Evolutionary conservation across 2,888 invertebrate genomes (phyloP).

Genomic region (Neuroscelio doddi): DNA sequence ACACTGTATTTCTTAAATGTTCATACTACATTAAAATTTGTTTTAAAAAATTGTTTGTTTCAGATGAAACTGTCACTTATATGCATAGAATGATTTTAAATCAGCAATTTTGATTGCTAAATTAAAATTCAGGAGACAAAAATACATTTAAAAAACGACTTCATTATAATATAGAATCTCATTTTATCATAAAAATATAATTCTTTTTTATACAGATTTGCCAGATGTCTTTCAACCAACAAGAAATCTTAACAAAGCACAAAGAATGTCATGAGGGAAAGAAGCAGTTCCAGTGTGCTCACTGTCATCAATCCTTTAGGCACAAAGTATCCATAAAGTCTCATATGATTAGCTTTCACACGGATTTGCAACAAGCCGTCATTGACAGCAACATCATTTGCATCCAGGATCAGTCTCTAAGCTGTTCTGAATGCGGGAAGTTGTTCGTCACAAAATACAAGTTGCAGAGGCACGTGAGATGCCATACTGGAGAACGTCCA

Average conservation of each 20-base stretch:
- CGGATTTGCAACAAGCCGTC: constrained; percentile 49
- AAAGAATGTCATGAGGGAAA: constrained; percentile 64
- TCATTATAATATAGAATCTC: too few species aligned
- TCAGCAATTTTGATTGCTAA: too few species aligned
- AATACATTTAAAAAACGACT: too few species aligned
- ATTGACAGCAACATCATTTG: constrained; percentile 30
- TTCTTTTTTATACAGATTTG: constrained; percentile 56
- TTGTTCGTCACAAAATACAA: constrained; percentile 68
- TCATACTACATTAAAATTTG: too few species aligned
- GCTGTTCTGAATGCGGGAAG: constrained; percentile 65
- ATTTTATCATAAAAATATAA: too few species aligned
- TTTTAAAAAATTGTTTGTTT: too few species aligned
- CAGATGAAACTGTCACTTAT: too few species aligned
- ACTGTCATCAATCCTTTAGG: constrained; percentile 66
- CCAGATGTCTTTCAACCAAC: constrained; percentile 67
- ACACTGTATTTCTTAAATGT: too few species aligned
- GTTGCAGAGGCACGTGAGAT: constrained; percentile 60
- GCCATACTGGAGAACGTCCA: constrained; percentile 66
- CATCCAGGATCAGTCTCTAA: constrained; percentile 46
- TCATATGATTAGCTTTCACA: constrained; percentile 65
- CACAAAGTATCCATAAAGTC: constrained; percentile 66
- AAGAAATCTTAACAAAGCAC: constrained; percentile 65
- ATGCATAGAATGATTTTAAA: too few species aligned
- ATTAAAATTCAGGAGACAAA: too few species aligned
- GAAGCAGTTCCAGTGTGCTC: constrained; percentile 63